Evolutionary conservation across 1,140 invertebrate genomes (phyloP).

Genomic region (Octopus sinensis): DNA sequence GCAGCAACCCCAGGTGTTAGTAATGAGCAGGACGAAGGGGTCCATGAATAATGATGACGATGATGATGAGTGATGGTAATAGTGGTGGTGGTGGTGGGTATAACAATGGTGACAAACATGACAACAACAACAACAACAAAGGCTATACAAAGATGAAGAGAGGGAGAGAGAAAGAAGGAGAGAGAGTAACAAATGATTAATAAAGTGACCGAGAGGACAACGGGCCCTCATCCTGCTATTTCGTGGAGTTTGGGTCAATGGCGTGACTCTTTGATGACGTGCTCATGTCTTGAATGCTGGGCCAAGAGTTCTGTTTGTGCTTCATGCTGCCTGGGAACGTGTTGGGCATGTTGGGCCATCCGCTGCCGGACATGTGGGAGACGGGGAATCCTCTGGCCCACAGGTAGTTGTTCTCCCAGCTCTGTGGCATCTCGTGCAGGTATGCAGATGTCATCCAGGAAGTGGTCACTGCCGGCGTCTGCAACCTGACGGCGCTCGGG

Average conservation of each 20-base stretch:
- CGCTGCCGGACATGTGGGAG: neutral
- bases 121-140: neutral
- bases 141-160: neutral
- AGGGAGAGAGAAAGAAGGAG: neutral
- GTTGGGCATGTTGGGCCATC: constrained; percentile 5
- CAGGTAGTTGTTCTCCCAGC: neutral
- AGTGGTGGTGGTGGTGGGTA: too few relatives aligned
- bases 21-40: too few relatives aligned
- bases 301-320: neutral
- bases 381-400: neutral
- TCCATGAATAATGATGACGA: too few relatives aligned
- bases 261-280: neutral
- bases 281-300: neutral
- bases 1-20: too few relatives aligned
- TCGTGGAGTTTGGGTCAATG: neutral
- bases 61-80: too few relatives aligned
- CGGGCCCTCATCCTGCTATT: neutral
- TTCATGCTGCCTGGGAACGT: neutral
- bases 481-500: neutral
- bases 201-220: neutral
- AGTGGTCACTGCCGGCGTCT: neutral
- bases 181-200: neutral
- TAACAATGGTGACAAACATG: neutral
- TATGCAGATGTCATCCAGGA: neutral
- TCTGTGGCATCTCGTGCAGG: neutral